Conservation (phyloP, 2,888 invertebrate species). For the Lasius fuliginosus region DNA sequence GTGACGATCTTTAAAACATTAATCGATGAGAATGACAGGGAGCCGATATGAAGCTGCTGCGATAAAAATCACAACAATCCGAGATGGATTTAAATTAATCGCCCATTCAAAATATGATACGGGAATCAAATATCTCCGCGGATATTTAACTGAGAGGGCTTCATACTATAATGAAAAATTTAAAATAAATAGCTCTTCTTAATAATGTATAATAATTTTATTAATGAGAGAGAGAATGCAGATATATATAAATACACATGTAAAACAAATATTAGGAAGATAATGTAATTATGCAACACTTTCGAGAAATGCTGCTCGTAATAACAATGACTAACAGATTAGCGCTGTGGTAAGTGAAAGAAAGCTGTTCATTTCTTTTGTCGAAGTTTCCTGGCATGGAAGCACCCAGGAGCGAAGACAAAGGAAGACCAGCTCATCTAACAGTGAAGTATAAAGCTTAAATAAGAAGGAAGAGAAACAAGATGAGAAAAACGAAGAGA, state of each 20-base stretch:
- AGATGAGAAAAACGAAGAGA: not conserved
- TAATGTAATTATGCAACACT: conserved; percentile 7
- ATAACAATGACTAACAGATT: conserved; percentile 28
- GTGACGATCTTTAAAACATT: conserved; percentile 47
- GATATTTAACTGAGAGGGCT: not conserved
- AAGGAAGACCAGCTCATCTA: conserved; percentile 9
- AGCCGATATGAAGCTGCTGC: conserved; percentile 13
- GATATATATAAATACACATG: not conserved
- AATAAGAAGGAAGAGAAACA: conserved; percentile 18
- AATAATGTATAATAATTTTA: not conserved
- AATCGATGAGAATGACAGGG: conserved; percentile 50
- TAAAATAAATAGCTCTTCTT: not conserved
- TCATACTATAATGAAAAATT: not conserved
- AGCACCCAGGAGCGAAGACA: not conserved
- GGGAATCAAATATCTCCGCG: not conserved
- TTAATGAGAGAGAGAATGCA: not conserved
- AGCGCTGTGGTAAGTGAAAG: conserved; percentile 4
- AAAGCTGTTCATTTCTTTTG: conserved; percentile 26
- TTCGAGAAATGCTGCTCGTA: not conserved
- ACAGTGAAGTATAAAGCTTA: conserved; percentile 39
- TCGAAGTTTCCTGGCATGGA: conserved; percentile 34
- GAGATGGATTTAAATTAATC: conserved; percentile 17
- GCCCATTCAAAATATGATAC: not conserved
- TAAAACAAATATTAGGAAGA: not conserved
- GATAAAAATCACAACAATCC: conserved; percentile 25